A percentile compares a stretch with the other conserved stretches of the same genome.
Conservation (phyloP, 1,140 invertebrate species). For the Anastrepha obliqua region DNA sequence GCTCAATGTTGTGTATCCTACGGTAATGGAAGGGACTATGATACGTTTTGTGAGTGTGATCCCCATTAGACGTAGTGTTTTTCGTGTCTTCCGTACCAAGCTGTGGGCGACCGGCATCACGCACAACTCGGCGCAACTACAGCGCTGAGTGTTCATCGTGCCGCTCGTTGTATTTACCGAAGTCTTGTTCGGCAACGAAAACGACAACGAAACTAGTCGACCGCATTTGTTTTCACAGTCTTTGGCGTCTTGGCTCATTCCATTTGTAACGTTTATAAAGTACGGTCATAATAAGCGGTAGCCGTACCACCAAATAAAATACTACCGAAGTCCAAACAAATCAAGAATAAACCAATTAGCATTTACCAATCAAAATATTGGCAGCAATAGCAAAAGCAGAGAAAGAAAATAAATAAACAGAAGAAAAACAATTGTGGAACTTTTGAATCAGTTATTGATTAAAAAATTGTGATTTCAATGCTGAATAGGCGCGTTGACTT, state of each 20-base stretch:
- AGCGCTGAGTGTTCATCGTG: background rate
- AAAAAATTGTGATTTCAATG: no score
- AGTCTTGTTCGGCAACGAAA: background rate
- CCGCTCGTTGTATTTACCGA: slow-evolving; percentile 19
- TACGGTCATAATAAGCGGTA: background rate
- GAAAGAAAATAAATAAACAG: background rate
- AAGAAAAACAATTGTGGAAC: background rate
- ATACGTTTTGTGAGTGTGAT: no score
- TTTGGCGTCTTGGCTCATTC: slow-evolving; percentile 31
- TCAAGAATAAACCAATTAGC: slow-evolving; percentile 32
- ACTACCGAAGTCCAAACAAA: slow-evolving; percentile 1
- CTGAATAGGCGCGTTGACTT: no score
- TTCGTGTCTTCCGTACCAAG: background rate
- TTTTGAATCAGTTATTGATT: no score
- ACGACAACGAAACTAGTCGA: background rate
- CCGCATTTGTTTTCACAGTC: background rate
- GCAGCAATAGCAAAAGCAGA: background rate
- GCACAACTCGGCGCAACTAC: background rate
- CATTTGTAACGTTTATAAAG: slow-evolving; percentile 39
- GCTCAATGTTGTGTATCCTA: no score
- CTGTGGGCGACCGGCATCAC: background rate
- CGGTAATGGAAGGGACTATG: no score
- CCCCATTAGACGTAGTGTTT: background rate
- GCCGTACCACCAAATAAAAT: background rate
- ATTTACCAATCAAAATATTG: background rate